Percentiles rank a stretch among this genome's conserved stretches.
phyloP scores from a whole-genome alignment of 2,797 vertebrate species.

The Chloroceryle inda region DNA sequence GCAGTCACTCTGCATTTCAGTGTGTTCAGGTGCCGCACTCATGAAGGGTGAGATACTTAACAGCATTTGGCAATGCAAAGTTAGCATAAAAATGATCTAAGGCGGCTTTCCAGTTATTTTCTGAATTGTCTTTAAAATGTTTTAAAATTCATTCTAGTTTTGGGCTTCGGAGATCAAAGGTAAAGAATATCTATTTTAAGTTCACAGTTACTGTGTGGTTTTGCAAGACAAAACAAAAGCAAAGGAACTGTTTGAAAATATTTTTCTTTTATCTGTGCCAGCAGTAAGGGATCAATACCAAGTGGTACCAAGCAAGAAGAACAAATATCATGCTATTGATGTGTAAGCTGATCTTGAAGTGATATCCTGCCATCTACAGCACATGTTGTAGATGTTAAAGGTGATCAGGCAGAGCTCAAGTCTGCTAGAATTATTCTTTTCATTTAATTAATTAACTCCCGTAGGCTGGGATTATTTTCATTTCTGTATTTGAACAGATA shows the following conservation, averaged over 20 bases:
- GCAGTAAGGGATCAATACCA: background rate
- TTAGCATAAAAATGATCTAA: background rate
- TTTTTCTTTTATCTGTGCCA: background rate
- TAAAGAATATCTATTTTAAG: background rate
- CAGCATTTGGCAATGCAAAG: background rate
- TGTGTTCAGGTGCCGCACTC: background rate
- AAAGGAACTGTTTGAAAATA: background rate
- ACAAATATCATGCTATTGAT: background rate
- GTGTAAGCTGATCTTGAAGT: background rate
- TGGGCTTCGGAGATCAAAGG: background rate
- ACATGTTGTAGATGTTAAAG: background rate
- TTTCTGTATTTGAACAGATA: background rate
- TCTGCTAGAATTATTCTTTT: background rate
- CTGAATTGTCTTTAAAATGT: background rate
- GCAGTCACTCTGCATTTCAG: background rate
- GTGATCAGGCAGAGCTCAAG: background rate
- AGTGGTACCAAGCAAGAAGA: background rate
- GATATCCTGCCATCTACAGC: background rate
- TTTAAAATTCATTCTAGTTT: background rate
- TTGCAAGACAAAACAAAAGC: background rate
- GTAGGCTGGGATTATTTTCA: background rate
- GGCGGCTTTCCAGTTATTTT: background rate
- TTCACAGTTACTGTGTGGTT: background rate
- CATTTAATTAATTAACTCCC: background rate
- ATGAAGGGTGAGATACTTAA: background rate